Conservation (phyloP, 2,888 invertebrate species). For the Catocala nupta region DNA sequence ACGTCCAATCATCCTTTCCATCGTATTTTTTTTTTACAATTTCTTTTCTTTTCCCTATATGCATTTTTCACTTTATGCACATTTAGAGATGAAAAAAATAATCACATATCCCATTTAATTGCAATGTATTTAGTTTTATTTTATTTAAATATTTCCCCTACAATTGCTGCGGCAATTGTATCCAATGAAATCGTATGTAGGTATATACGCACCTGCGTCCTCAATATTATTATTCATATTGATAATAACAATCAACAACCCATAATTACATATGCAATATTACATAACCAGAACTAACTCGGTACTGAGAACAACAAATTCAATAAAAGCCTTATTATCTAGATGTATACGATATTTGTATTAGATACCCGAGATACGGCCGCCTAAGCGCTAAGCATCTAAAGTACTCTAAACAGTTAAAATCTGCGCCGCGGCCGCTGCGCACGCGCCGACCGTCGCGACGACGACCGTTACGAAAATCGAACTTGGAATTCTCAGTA, state of each 20-base stretch:
- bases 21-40: no score
- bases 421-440: constrained; percentile 75
- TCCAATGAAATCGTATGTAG: no score
- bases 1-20: no score
- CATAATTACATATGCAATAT: constrained; percentile 18
- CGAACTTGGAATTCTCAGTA: constrained; percentile 55
- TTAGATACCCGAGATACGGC: constrained; percentile 59
- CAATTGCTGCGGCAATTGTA: no score
- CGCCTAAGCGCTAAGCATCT: constrained; percentile 47
- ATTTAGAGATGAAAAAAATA: no score
- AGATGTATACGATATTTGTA: constrained; percentile 51
- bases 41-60: no score
- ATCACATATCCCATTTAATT: no score
- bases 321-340: constrained; percentile 48
- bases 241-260: constrained; percentile 5
- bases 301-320: constrained; percentile 20
- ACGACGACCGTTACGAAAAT: constrained; percentile 47
- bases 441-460: constrained; percentile 76
- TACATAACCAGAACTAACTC: constrained; percentile 27
- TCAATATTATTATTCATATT: constrained; percentile 12
- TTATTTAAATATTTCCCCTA: no score
- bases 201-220: constrained; percentile 7
- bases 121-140: no score
- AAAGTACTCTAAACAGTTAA: constrained; percentile 73
- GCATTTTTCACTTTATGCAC: no score